These are phyloP conservation scores for Diplazon laetatorius DNA, from an alignment of 2,888 invertebrate species.

Conservation along the genomic window DNA sequence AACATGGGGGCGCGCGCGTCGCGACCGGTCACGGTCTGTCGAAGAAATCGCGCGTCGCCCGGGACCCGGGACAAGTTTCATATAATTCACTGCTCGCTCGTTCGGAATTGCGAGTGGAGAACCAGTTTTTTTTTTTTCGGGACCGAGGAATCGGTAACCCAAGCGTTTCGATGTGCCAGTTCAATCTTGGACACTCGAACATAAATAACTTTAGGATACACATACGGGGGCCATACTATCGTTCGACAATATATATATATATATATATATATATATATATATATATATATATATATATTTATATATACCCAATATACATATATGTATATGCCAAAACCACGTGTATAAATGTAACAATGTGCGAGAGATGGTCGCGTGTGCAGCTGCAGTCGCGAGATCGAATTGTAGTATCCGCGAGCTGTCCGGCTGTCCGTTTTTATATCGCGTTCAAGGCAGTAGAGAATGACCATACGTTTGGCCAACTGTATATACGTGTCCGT, in stretches of 20 bases:
- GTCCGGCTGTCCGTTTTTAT: constrained; percentile 51
- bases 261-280: background rate
- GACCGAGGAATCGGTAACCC: constrained; percentile 43
- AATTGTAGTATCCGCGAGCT: constrained; percentile 42
- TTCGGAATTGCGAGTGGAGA: constrained; percentile 60
- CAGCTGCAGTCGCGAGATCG: constrained; percentile 36
- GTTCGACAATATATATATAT: background rate
- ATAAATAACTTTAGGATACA: constrained; percentile 59
- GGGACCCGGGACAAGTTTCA: constrained; percentile 61
- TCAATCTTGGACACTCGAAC: constrained; percentile 59
- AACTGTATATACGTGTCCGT: constrained; percentile 22
- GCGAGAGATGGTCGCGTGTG: constrained; percentile 35
- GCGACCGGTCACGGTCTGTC: constrained; percentile 62
- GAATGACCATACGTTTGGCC: constrained; percentile 42
- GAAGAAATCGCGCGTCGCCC: constrained; percentile 58
- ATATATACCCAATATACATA: background rate
- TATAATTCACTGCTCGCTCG: constrained; percentile 60
- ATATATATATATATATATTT: background rate
- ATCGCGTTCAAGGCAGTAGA: constrained; percentile 29
- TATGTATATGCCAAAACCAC: background rate
- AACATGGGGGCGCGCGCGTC: constrained; percentile 53
- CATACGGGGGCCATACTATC: constrained; percentile 28
- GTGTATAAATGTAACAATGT: constrained; percentile 28
- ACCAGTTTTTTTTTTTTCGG: constrained; percentile 65
- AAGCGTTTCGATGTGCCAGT: constrained; percentile 60